Evolutionary conservation across 2,888 invertebrate genomes (phyloP).

Genomic region (Ecliptopera silaceata): DNA sequence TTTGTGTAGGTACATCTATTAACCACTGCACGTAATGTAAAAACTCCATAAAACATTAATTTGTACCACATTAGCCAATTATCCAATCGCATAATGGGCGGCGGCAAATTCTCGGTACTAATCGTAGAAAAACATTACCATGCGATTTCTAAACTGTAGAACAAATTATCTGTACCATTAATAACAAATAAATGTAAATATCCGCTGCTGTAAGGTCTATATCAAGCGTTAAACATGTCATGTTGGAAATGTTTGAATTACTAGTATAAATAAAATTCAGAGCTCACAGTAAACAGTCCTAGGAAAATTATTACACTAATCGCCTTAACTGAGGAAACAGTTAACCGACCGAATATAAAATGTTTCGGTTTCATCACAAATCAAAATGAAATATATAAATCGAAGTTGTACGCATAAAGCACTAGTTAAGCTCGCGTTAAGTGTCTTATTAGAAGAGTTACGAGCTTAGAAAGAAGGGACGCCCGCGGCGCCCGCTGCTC

Average conservation of each 20-base stretch:
- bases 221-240: slow-evolving; percentile 33
- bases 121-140: slow-evolving; percentile 51
- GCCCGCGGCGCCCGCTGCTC: slow-evolving; percentile 69
- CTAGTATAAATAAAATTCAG: slow-evolving; percentile 40
- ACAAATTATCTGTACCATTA: slow-evolving; percentile 56
- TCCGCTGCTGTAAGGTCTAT: slow-evolving; percentile 32
- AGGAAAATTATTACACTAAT: slow-evolving; percentile 59
- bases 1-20: background rate
- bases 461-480: slow-evolving; percentile 69
- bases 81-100: slow-evolving; percentile 28
- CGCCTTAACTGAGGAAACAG: slow-evolving; percentile 58
- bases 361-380: slow-evolving; percentile 67
- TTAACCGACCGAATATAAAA: slow-evolving; percentile 46
- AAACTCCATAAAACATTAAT: slow-evolving; percentile 11
- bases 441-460: slow-evolving; percentile 77
- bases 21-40: slow-evolving; percentile 1
- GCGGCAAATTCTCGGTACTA: slow-evolving; percentile 30
- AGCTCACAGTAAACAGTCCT: slow-evolving; percentile 39
- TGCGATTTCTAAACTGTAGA: slow-evolving; percentile 55
- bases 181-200: slow-evolving; percentile 38
- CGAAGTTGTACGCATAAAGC: slow-evolving; percentile 68
- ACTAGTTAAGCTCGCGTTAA: slow-evolving; percentile 71
- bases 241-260: slow-evolving; percentile 33
- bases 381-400: slow-evolving; percentile 72
- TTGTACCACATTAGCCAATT: slow-evolving; percentile 30